phyloP scores from a whole-genome alignment of 2,888 invertebrate species.

The Chromoteleia sp. region DNA sequence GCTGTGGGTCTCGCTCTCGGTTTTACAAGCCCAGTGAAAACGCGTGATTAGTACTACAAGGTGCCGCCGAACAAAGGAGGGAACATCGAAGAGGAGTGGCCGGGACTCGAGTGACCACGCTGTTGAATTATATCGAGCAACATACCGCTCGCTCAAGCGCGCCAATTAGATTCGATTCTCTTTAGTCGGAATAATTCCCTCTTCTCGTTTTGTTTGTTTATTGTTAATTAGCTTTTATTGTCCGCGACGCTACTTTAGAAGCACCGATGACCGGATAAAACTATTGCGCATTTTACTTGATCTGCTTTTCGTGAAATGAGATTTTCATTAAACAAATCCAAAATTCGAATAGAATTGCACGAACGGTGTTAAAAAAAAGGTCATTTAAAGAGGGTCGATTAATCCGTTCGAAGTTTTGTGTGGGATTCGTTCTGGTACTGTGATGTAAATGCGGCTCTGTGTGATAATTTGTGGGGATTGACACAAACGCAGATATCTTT shows the following conservation, averaged over 20 bases:
- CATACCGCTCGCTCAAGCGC: conserved; percentile 72
- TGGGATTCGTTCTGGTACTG: no score
- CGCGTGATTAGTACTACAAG: conserved; percentile 80
- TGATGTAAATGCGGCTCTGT: no score
- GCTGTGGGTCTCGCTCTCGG: conserved; percentile 55
- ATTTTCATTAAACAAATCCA: no score
- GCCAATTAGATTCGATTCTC: conserved; percentile 74
- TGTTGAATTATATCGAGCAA: conserved; percentile 78
- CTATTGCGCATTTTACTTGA: background rate
- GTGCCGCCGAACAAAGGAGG: conserved; percentile 76
- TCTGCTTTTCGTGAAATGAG: no score
- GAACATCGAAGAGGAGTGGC: conserved; percentile 67
- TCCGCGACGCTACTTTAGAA: conserved; percentile 4
- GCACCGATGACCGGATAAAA: conserved; percentile 2
- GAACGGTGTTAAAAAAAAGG: no score
- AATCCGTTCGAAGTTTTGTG: no score
- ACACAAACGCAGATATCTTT: no score
- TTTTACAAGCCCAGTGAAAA: conserved; percentile 72
- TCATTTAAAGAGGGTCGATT: no score
- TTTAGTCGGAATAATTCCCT: conserved; percentile 70
- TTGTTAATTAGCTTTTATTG: conserved; percentile 54
- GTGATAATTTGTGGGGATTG: no score
- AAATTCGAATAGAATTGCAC: no score
- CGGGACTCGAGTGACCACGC: conserved; percentile 78
- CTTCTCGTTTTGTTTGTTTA: conserved; percentile 43